phyloP scores from a whole-genome alignment of 2,113 vertebrate species.

The Oophaga pumilio region DNA sequence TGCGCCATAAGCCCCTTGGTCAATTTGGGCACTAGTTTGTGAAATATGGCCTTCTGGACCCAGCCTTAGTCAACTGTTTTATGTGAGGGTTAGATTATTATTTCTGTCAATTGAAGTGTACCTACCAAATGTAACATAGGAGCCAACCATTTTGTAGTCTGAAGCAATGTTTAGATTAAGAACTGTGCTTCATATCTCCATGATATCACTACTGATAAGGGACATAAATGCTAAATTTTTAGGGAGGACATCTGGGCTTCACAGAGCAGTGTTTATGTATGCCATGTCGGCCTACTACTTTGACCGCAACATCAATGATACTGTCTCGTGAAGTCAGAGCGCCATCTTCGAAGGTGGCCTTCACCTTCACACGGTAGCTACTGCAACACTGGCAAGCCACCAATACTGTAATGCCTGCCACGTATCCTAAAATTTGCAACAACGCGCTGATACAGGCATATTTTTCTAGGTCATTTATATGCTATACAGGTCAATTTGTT shows the following conservation, averaged over 20 bases:
- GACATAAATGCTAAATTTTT: background rate
- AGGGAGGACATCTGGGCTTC: background rate
- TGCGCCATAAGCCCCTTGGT: too few relatives aligned
- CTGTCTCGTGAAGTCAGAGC: background rate
- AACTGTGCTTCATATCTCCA: background rate
- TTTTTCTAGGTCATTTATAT: background rate
- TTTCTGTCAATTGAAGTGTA: background rate
- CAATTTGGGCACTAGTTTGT: too few relatives aligned
- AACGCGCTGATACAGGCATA: background rate
- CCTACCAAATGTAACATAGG: background rate
- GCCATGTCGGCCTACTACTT: background rate
- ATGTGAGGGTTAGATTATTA: background rate
- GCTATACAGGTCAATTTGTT: background rate
- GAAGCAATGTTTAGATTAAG: background rate
- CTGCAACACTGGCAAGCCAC: background rate
- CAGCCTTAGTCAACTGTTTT: background rate
- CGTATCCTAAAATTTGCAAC: background rate
- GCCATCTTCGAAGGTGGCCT: background rate
- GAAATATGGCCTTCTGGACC: too few relatives aligned
- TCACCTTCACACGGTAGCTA: background rate
- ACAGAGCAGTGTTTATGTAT: background rate
- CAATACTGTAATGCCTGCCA: background rate
- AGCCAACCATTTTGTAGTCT: background rate
- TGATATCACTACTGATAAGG: background rate
- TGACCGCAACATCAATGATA: background rate